Percentiles rank a stretch among this genome's conserved stretches.
Evolutionary conservation across 2,797 vertebrate genomes (phyloP).

Genomic region (Hydrolagus colliei): DNA sequence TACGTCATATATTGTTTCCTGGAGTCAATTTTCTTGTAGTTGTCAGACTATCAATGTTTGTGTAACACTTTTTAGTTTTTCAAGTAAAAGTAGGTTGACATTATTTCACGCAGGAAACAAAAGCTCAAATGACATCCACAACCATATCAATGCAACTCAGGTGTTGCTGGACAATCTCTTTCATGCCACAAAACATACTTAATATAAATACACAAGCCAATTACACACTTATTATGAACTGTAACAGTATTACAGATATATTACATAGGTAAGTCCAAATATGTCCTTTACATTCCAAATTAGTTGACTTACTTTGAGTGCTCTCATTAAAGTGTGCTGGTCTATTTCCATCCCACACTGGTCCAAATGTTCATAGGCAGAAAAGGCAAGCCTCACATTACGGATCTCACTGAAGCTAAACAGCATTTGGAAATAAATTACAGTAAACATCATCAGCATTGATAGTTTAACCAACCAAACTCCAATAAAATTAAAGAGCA

Average conservation of each 20-base stretch:
- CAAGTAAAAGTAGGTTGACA: too few species aligned
- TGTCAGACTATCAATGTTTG: background rate
- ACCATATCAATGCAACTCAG: background rate
- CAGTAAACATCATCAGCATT: too few species aligned
- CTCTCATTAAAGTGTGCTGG: slow-evolving; percentile 32
- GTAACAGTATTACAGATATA: background rate
- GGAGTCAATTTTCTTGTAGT: background rate
- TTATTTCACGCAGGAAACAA: background rate
- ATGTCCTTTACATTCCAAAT: background rate
- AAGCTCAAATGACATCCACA: background rate
- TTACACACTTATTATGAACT: background rate
- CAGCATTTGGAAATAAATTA: background rate
- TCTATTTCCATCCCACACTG: slow-evolving; percentile 35
- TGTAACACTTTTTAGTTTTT: background rate
- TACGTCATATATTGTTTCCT: background rate
- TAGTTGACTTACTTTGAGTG: slow-evolving; percentile 35
- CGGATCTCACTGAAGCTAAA: slow-evolving; percentile 35
- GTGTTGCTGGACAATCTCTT: background rate
- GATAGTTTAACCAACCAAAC: too few species aligned
- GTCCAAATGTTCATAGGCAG: slow-evolving; percentile 36
- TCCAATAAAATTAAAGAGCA: too few species aligned
- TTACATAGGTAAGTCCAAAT: background rate
- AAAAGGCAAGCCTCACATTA: slow-evolving; percentile 36
- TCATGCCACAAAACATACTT: background rate
- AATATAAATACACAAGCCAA: background rate